These are phyloP conservation scores for Drosophila ohnishii DNA, from an alignment of 1,140 invertebrate genomes.

Conservation along the genomic window DNA sequence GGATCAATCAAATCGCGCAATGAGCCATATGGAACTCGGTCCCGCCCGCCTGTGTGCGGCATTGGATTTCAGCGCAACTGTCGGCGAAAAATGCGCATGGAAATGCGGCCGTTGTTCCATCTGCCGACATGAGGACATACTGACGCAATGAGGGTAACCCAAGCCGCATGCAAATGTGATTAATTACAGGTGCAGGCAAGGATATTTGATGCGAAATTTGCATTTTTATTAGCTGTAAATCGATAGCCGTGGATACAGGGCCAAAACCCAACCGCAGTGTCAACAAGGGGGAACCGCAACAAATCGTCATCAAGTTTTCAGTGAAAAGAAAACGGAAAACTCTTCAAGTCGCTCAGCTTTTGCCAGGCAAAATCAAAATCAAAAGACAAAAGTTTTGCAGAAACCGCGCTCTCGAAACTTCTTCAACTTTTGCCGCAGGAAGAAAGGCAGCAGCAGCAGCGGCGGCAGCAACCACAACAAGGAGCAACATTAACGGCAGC, in stretches of 20 bases:
- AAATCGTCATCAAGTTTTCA: constrained; percentile 45
- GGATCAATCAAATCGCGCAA: constrained; percentile 66
- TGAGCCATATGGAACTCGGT: constrained; percentile 50
- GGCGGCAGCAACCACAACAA: constrained; percentile 24
- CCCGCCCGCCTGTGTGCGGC: constrained; percentile 6
- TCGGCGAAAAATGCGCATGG: constrained; percentile 35
- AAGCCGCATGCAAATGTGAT: constrained; percentile 50
- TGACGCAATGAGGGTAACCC: constrained; percentile 16
- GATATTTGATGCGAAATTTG: constrained; percentile 28
- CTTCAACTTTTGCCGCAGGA: constrained; percentile 56
- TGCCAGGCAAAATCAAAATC: constrained; percentile 59
- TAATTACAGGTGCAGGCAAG: constrained; percentile 41
- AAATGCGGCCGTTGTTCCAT: constrained; percentile 41
- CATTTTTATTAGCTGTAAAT: constrained; percentile 35
- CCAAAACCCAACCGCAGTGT: constrained; percentile 7
- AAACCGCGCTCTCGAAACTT: constrained; percentile 63
- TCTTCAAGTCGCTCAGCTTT: constrained; percentile 30
- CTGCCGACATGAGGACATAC: constrained; percentile 22
- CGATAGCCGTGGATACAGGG: constrained; percentile 1
- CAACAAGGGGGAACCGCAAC: constrained; percentile 28
- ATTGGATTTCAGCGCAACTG: constrained; percentile 55
- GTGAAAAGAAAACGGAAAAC: constrained; percentile 46
- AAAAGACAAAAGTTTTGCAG: constrained; percentile 59
- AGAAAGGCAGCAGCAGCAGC: constrained; percentile 13
- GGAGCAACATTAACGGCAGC: constrained; percentile 47